Base-by-base conservation (phyloP, 2,888 invertebrate species). In the Mesoligia furuncula region DNA sequence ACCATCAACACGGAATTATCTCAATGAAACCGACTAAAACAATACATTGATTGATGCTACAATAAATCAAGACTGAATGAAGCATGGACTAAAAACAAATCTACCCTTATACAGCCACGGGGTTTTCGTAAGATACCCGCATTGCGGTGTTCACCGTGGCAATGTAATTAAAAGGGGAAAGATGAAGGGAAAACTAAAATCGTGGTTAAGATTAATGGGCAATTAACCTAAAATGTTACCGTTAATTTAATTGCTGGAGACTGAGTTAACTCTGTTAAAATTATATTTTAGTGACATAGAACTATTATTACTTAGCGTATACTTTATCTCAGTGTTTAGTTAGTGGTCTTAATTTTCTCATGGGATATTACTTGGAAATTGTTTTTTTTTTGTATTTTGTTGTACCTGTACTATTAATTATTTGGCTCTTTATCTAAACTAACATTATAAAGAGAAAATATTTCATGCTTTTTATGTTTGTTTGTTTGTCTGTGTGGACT, bases 1-100 rank as follows among this genome's bases (percentile, higher is more conserved):
- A 20, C 31, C 13, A 36, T 36, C 15, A 15, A 54, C 57, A 65
- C 36, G 69, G 74, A 54, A 82, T 64, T 61, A 84, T 65, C 62
- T 59, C 66, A 80, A 81, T 75, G 64, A 68, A 84, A 51, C 54
- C 9, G 17, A 70, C 65, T 72, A 72, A 79, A 75, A 84, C 87
- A 85, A 85, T 80, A 80, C 57, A 59, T 75, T 73, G 74, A 81
- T 87, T 81, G 88, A 89, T 79, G 66, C 57, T 77, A 31, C 59
- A 73, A 73, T 81, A 57, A 78, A 80, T 78, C 72, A 76, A 54
- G 48, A 36, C 36, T 57, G 31, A 59, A 61, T 75, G 51, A 75
- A 76, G 48, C 24, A 24, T 42, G 2, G 13, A n/a, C 27, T 65
- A 48, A 59, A 61, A 71, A 54, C 36, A 59, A 54, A 42, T 20